A percentile compares a stretch with the other conserved stretches of the same genome.
Conservation (phyloP, 2,888 invertebrate genomes). For the Tethea ocularis region DNA sequence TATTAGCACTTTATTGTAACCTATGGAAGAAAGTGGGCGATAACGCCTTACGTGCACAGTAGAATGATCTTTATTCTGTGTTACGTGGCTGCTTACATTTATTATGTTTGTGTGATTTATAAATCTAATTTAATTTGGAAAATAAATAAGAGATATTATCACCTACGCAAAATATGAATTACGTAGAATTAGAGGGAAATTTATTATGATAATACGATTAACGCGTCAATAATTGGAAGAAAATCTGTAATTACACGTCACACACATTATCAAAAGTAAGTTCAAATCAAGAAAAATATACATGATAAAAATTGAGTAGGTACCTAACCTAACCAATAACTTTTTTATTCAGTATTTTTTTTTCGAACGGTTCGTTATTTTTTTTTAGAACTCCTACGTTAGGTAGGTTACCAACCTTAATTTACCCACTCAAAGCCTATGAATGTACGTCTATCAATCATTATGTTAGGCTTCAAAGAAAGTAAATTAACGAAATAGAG, state of each 20-base stretch:
- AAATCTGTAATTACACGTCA: background rate
- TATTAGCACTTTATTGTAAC: background rate
- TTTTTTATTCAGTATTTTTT: no score
- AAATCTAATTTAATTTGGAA: background rate
- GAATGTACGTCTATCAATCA: no score
- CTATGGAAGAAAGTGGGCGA: background rate
- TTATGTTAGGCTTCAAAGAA: no score
- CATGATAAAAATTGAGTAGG: no score
- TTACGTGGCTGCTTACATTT: background rate
- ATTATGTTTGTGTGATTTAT: background rate
- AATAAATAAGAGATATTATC: background rate
- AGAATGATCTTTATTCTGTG: background rate
- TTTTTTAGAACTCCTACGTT: no score
- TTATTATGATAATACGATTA: background rate
- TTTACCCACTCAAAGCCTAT: no score
- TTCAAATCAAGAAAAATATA: no score
- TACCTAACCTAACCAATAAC: no score
- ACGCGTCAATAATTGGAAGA: background rate
- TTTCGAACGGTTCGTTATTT: no score
- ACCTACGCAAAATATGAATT: background rate
- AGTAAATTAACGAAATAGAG: no score
- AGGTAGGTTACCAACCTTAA: no score
- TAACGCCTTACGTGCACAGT: background rate
- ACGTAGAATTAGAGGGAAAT: background rate
- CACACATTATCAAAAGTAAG: no score